phyloP scores from a whole-genome alignment of 2,888 invertebrate genomes.

The Drosophila aldrichi region DNA sequence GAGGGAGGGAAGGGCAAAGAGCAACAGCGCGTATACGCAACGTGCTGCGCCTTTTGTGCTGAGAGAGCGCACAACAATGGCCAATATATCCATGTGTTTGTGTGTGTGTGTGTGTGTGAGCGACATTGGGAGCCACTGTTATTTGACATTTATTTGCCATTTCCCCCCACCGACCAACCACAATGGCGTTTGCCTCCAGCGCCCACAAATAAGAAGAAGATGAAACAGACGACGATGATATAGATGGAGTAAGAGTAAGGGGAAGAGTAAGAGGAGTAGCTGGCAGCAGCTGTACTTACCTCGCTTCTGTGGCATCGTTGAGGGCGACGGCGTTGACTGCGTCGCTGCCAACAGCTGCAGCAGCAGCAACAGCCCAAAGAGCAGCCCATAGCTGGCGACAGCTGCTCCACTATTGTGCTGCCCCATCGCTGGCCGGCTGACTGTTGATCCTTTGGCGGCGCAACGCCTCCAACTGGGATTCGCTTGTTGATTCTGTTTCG shows the following conservation, averaged over 20 bases:
- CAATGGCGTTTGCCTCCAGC: constrained; percentile 24
- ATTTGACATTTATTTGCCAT: constrained; percentile 81
- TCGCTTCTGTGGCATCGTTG: constrained; percentile 85
- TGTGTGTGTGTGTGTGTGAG: constrained; percentile 17
- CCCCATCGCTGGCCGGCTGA: constrained; percentile 44
- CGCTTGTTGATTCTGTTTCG: constrained; percentile 35
- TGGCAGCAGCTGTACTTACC: constrained; percentile 68
- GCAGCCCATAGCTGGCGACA: constrained; percentile 55
- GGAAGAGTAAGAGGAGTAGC: not conserved
- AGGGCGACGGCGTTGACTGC: constrained; percentile 83
- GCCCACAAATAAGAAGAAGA: constrained; percentile 11
- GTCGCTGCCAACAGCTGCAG: constrained; percentile 81
- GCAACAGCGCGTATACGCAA: constrained; percentile 69
- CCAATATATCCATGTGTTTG: constrained; percentile 56
- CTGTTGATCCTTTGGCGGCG: constrained; percentile 43
- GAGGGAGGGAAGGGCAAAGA: not conserved
- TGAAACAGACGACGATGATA: not conserved
- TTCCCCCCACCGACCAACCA: constrained; percentile 51
- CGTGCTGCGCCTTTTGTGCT: constrained; percentile 70
- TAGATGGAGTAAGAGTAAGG: not conserved
- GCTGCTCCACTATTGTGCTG: constrained; percentile 54
- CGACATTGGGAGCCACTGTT: constrained; percentile 54
- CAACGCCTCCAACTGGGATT: constrained; percentile 16
- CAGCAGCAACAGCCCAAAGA: constrained; percentile 55
- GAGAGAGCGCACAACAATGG: constrained; percentile 50